Evolutionary conservation across 2,888 invertebrate genomes (phyloP).

Genomic region (Trachelus stipa): DNA sequence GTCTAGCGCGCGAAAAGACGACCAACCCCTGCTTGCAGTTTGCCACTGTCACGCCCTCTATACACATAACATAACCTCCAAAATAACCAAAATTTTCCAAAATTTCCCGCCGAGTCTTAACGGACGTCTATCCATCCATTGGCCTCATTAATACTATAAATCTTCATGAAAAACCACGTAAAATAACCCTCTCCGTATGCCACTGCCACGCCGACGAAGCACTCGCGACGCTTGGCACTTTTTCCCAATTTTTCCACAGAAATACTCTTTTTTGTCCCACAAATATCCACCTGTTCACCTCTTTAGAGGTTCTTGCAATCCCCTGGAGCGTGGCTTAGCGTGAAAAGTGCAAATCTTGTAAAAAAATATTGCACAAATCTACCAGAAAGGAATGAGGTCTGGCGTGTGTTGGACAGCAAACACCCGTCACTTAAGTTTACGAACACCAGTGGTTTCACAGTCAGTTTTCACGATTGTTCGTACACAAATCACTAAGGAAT

Average conservation of each 20-base stretch:
- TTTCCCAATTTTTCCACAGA: background rate
- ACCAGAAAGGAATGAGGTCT: background rate
- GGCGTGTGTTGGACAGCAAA: background rate
- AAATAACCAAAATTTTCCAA: conserved; percentile 15
- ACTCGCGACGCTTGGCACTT: conserved; percentile 13
- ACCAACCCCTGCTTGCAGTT: conserved; percentile 59
- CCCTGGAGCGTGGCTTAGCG: background rate
- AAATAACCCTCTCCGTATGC: background rate
- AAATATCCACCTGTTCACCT: background rate
- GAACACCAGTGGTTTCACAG: background rate
- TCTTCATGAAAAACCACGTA: conserved; percentile 1
- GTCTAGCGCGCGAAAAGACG: conserved; percentile 61
- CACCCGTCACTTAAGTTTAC: background rate
- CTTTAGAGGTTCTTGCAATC: background rate
- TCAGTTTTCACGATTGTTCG: background rate
- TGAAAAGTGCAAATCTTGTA: background rate
- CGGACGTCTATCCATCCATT: background rate
- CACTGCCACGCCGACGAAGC: background rate
- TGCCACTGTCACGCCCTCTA: conserved; percentile 61
- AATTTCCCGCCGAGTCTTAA: background rate
- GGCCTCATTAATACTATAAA: background rate
- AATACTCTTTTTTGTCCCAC: background rate
- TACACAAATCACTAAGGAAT: background rate
- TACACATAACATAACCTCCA: conserved; percentile 60
- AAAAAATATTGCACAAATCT: background rate